Evolutionary conservation across 2,797 vertebrate genomes (phyloP).

Genomic region (Fringilla coelebs): DNA sequence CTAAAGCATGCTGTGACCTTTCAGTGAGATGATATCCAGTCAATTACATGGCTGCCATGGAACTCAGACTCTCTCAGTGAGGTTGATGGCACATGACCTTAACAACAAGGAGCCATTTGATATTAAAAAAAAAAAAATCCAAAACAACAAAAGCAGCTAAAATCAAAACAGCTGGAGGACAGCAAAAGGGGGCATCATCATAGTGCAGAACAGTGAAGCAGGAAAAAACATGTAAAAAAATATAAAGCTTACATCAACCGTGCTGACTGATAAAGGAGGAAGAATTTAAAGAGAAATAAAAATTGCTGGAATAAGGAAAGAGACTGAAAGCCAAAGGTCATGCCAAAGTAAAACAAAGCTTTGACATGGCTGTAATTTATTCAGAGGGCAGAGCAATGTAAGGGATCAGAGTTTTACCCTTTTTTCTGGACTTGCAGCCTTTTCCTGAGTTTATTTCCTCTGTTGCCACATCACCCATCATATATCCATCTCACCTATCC

Average conservation of each 20-base stretch:
- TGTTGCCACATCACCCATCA: not conserved
- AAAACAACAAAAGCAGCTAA: not conserved
- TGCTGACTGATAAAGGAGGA: not conserved
- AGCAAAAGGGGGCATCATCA: not conserved
- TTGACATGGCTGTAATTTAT: not conserved
- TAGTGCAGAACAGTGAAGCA: not conserved
- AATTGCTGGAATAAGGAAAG: not conserved
- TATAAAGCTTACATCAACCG: not conserved
- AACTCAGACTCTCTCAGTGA: not conserved
- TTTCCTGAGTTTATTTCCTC: not conserved
- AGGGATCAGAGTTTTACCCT: not conserved
- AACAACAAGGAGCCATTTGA: not conserved
- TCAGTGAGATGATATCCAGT: not conserved
- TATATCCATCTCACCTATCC: not conserved
- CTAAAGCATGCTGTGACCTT: conserved; percentile 9
- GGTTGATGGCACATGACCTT: not conserved
- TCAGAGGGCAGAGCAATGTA: not conserved
- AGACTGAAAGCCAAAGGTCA: not conserved
- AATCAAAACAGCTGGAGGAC: not conserved
- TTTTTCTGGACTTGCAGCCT: not conserved
- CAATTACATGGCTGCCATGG: not conserved
- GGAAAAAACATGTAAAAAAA: not conserved
- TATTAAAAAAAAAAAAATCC: not conserved
- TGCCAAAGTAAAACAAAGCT: not conserved
- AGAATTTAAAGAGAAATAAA: not conserved